These are phyloP conservation scores for Orientallactaga sibirica DNA, from an alignment of 2,797 vertebrate genomes.

Conservation along the genomic window DNA sequence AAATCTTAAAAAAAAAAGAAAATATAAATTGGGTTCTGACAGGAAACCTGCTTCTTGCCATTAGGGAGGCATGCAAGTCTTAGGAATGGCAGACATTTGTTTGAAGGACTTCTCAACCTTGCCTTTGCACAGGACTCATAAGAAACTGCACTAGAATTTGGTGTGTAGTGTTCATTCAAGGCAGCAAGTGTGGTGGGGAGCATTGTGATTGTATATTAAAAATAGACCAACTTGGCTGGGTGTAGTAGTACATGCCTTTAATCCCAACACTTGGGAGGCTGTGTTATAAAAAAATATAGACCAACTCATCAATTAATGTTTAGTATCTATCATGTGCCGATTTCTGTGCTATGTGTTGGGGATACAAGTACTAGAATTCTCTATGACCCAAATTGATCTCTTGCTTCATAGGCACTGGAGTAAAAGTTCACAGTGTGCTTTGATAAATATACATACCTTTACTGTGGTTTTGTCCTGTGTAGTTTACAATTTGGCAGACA, in stretches of 20 bases:
- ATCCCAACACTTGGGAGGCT: background rate
- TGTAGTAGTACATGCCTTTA: too few relatives aligned
- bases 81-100: slow-evolving; percentile 74
- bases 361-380: background rate
- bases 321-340: background rate
- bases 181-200: background rate
- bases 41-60: slow-evolving; percentile 65
- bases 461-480: background rate
- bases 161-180: slow-evolving; percentile 54
- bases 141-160: slow-evolving; percentile 37
- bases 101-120: slow-evolving; percentile 56
- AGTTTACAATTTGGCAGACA: slow-evolving; percentile 24
- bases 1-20: background rate
- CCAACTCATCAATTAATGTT: background rate
- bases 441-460: background rate
- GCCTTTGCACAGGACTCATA: slow-evolving; percentile 15
- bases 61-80: slow-evolving; percentile 59
- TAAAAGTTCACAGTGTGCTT: background rate
- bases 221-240: background rate
- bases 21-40: slow-evolving; percentile 71
- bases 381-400: background rate
- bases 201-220: background rate
- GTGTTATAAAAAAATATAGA: background rate
- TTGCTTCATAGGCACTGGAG: background rate
- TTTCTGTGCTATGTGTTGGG: background rate